Evolutionary conservation across 2,797 vertebrate genomes (phyloP).

Genomic region (Chaetodon trifasciatus): DNA sequence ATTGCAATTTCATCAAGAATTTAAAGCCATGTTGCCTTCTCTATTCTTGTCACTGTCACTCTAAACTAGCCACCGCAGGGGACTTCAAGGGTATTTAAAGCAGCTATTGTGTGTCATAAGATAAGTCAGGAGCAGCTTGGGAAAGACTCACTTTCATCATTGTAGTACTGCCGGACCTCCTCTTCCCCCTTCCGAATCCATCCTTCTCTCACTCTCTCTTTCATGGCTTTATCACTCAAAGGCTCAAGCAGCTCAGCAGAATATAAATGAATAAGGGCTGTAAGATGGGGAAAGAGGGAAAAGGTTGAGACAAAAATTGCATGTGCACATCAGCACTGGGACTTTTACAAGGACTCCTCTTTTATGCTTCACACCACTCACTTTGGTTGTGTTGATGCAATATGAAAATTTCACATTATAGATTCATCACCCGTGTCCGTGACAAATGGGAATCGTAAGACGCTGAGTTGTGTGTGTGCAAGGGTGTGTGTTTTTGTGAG

Average conservation of each 20-base stretch:
- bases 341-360: constrained; percentile 46
- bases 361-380: constrained; percentile 38
- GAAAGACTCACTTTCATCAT: constrained; percentile 80
- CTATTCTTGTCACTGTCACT: constrained; percentile 76
- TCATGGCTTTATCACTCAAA: constrained; percentile 78
- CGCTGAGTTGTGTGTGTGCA: constrained; percentile 12
- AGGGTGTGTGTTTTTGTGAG: constrained; percentile 10
- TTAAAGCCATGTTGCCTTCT: constrained; percentile 65
- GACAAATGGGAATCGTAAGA: constrained; percentile 35
- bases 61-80: constrained; percentile 63
- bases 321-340: constrained; percentile 46
- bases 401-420: constrained; percentile 52
- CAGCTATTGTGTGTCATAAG: constrained; percentile 79
- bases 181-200: constrained; percentile 51
- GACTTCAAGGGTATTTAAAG: constrained; percentile 80
- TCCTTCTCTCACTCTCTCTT: constrained; percentile 66
- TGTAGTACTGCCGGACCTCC: constrained; percentile 68
- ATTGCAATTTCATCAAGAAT: constrained; percentile 85
- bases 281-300: constrained; percentile 48
- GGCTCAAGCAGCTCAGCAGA: constrained; percentile 77
- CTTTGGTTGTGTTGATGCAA: constrained; percentile 35
- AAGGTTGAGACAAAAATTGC: constrained; percentile 55
- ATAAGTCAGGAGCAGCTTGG: constrained; percentile 80
- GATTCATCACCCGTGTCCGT: constrained; percentile 45
- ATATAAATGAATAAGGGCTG: constrained; percentile 74